Conservation (phyloP, 2,888 invertebrate species). For the Alcis repandata region DNA sequence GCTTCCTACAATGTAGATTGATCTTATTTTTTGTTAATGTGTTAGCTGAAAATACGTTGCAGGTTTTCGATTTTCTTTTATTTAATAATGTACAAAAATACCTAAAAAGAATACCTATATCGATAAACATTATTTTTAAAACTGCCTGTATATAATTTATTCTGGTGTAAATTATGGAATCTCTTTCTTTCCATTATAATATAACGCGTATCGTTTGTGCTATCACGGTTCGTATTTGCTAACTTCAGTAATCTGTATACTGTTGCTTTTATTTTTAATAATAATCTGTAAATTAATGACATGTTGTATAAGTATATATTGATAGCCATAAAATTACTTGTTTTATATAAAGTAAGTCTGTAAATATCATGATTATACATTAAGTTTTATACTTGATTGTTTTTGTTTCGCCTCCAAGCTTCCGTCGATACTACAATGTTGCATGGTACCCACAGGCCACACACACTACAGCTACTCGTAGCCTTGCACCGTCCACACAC, state of each 20-base stretch:
- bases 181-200: constrained; percentile 79
- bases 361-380: constrained; percentile 86
- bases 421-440: not conserved
- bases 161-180: constrained; percentile 82
- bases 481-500: not conserved
- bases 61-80: constrained; percentile 1
- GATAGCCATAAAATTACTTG: constrained; percentile 86
- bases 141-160: constrained; percentile 78
- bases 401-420: constrained; percentile 73
- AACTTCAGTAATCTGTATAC: constrained; percentile 79
- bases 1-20: not conserved
- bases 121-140: constrained; percentile 74
- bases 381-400: constrained; percentile 85
- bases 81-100: constrained; percentile 14
- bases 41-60: not conserved
- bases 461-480: too few species aligned
- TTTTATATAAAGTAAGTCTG: constrained; percentile 85
- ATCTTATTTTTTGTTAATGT: not conserved
- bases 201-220: constrained; percentile 77
- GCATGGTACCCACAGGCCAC: not conserved
- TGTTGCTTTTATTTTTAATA: constrained; percentile 83
- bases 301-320: constrained; percentile 85
- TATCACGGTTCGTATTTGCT: constrained; percentile 76
- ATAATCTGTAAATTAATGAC: constrained; percentile 84
- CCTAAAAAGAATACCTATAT: constrained; percentile 57